Conservation (phyloP, 2,888 invertebrate species). For the Bombylius major region DNA sequence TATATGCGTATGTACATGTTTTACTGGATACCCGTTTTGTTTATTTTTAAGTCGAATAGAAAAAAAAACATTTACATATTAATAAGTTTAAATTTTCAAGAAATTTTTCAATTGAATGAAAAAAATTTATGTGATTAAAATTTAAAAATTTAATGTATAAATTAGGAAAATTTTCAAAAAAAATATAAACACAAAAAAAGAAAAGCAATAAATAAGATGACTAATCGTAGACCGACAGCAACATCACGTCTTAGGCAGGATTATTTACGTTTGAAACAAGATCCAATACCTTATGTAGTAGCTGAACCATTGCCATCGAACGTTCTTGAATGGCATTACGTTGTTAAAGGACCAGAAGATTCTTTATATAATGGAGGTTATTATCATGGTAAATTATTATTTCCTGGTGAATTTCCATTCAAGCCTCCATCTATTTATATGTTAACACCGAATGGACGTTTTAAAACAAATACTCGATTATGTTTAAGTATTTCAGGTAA, state of each 20-base stretch:
- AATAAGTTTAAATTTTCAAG: too few species aligned
- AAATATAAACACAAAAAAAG: too few species aligned
- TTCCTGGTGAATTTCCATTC: conserved; percentile 94
- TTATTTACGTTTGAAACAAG: conserved; percentile 84
- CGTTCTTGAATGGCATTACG: conserved; percentile 96
- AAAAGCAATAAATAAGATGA: conserved; percentile 20
- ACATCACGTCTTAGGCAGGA: conserved; percentile 86
- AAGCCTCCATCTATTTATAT: conserved; percentile 96
- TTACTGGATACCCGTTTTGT: too few species aligned
- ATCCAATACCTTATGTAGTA: conserved; percentile 91
- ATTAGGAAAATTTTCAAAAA: too few species aligned
- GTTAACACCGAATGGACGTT: conserved; percentile 96
- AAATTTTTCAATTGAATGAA: too few species aligned
- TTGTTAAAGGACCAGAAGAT: conserved; percentile 90
- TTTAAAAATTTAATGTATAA: too few species aligned
- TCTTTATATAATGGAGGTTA: conserved; percentile 89
- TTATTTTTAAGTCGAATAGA: too few species aligned
- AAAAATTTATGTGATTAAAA: too few species aligned
- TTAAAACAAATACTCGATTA: conserved; percentile 77
- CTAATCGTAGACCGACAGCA: conserved; percentile 49
- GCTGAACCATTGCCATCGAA: conserved; percentile 92
- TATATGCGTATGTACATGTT: too few species aligned
- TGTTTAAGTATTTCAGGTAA: conserved; percentile 77
- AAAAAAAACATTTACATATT: too few species aligned
- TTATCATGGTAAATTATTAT: conserved; percentile 88